Evolutionary conservation across 1,140 invertebrate species (phyloP), one percentile per base, ranked within the genome.

Genomic region (Bursaphelenchus mucronatus): DNA sequence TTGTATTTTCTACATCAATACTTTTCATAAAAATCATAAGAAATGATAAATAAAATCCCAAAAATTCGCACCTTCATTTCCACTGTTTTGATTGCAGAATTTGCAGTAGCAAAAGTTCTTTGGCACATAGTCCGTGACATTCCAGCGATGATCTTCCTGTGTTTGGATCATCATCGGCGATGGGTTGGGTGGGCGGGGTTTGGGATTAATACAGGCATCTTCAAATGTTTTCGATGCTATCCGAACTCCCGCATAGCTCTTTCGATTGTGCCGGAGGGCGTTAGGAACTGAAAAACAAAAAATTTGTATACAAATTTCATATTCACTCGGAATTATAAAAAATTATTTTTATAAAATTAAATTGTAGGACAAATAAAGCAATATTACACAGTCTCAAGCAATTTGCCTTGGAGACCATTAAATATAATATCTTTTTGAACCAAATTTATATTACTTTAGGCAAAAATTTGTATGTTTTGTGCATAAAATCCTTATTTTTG

Each of bases 31-130:
- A 30, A 30, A 30, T 30, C 30, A n/a, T n/a, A 30, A 30, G 5
- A 30, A 30, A 30, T 5, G 5, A 1, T 30, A 30, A 30, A 30
- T 30, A 30, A n/a, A n/a, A 30, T 19, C 8, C 2, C 15, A 51
- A 9, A 51, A 21, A 15, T 21, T 51, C 17, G 21, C n/a, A n/a
- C 21, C 47, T 0, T 53, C n/a, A 40, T 49, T 19, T n/a, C 11
- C n/a, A 11, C 59, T 15, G 8, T 30, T 58, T 15, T 30, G 41
- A 11, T 61, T 46, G 47, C 70, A 71, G 17, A 63, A 75, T 43
- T 52, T 69, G 50, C 70, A 71, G 54, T 71, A 71, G 49, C 70
- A 71, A 17, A 63, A 70, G 43, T 71, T 72, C 30, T 51, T 17
- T 9, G 72, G 44, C 51, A 52, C 30, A 21, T 71, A 71, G 66